Base-by-base conservation (phyloP, 2,113 vertebrate genomes). In the Halcyon malimbica region DNA sequence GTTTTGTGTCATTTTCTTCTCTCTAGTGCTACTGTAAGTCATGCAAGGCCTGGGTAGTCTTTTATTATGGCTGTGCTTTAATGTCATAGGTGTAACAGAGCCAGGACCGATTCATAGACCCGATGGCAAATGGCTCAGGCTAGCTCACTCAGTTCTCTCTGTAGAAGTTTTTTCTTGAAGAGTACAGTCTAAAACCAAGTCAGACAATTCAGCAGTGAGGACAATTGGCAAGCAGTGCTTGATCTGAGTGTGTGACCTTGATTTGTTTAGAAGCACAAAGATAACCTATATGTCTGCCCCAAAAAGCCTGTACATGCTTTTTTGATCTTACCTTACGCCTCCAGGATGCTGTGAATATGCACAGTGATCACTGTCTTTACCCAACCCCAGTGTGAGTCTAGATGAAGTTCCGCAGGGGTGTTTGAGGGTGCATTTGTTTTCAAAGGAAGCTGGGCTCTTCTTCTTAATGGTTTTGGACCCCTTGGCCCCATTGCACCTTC, bases 1-100 rank as follows among this genome's bases (percentile, higher is more conserved):
- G 53, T 57, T 84, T 83, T 42, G 9, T 70, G 77, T 77, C 13
- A n/a, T 81, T 94, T 89, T 83, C 21, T 71, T 15, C 14, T 92
- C 12, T 56, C 51, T 84, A 18, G 4, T 65, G 39, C 4, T 75
- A 12, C 25, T 63, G 11, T 26, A 89, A 79, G 8, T 19, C 35
- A 35, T 33, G 9, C 16, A n/a, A 89, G 29, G 14, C 17, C 65
- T 68, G 35, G 9, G 31, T 31, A 71, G 16, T 10, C 25, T 75
- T 65, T 70, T 12, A 14, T 23, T 51, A 33, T 3, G 4, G 9
- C 46, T 84, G 5, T 75, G 29, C 6, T 16, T 83, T 16, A 6
- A 9, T 1, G 1, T 65, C 28, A 31, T 20, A 53, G 11, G 13
- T 69, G 11, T 23, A 39, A 54, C 12, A 44, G 18, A 25, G 8